These are phyloP conservation scores for Orthosia cruda DNA, from an alignment of 2,888 invertebrate species.

Conservation along the genomic window DNA sequence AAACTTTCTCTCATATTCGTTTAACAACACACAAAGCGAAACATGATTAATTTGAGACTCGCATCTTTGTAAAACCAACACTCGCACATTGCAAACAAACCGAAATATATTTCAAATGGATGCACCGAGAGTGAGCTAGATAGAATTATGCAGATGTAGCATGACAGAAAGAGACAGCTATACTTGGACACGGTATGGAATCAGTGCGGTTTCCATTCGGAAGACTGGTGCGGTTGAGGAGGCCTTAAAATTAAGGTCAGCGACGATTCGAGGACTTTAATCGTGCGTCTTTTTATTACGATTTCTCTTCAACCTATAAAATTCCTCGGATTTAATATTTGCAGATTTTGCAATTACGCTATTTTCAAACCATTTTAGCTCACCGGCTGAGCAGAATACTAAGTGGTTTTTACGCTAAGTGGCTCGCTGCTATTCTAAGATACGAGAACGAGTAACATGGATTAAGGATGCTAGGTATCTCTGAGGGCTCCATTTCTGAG, in stretches of 20 bases:
- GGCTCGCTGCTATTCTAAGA: constrained; percentile 41
- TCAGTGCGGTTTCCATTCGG: constrained; percentile 74
- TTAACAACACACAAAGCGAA: constrained; percentile 56
- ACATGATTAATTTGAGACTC: constrained; percentile 62
- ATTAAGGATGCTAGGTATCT: constrained; percentile 34
- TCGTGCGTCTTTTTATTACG: constrained; percentile 47
- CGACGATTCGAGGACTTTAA: constrained; percentile 51
- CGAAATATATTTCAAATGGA: constrained; percentile 63
- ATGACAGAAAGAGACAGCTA: constrained; percentile 54
- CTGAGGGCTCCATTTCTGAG: constrained; percentile 23
- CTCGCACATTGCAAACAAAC: constrained; percentile 62
- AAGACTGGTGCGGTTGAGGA: constrained; percentile 71
- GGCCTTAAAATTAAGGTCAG: constrained; percentile 66
- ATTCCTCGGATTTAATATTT: constrained; percentile 28
- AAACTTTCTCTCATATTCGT: constrained; percentile 52
- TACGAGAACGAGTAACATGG: constrained; percentile 29
- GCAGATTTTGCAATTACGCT: constrained; percentile 31
- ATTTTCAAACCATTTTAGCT: constrained; percentile 43
- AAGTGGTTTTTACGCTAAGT: constrained; percentile 53
- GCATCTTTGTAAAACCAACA: constrained; percentile 57
- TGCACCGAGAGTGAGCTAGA: constrained; percentile 57
- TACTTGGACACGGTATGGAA: constrained; percentile 65
- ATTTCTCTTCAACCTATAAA: constrained; percentile 25
- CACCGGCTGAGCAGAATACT: constrained; percentile 40
- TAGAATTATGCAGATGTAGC: constrained; percentile 27